These are phyloP conservation scores for Ophiodon elongatus DNA, from an alignment of 2,113 vertebrate species.

Conservation along the genomic window DNA sequence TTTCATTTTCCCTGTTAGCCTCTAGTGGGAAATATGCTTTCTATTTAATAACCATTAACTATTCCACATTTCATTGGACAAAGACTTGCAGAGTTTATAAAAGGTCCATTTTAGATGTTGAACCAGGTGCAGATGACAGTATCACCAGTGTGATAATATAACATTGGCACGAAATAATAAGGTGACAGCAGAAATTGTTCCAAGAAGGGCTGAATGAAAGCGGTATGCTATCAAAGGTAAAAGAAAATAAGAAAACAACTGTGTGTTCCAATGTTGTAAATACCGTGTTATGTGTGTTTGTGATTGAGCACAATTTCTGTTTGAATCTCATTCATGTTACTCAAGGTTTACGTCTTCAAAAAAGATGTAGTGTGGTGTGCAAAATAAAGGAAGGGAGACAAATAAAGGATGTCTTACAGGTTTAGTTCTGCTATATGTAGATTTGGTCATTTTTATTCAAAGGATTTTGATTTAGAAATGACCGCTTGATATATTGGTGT, in stretches of 20 bases:
- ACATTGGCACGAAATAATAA: neutral
- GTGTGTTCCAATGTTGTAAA: neutral
- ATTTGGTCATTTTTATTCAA: neutral
- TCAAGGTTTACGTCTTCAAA: neutral
- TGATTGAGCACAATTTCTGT: neutral
- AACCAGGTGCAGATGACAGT: neutral
- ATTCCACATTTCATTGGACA: neutral
- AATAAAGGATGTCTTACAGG: neutral
- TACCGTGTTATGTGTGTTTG: neutral
- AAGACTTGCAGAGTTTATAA: neutral
- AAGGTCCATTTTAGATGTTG: neutral
- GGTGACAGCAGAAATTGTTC: neutral
- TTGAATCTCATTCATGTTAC: neutral
- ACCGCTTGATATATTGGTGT: neutral
- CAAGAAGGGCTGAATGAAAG: slow-evolving; percentile 4
- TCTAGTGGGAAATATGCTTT: neutral
- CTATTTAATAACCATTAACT: neutral
- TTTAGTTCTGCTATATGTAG: neutral
- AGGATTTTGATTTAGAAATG: neutral
- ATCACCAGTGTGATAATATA: neutral
- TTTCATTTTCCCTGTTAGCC: slow-evolving; percentile 11
- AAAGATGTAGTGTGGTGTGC: neutral
- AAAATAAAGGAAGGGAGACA: neutral
- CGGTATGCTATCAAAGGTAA: neutral
- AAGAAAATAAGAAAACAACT: neutral